These are phyloP conservation scores for Leptopilina boulardi DNA, from an alignment of 1,140 invertebrate genomes.

Conservation along the genomic window DNA sequence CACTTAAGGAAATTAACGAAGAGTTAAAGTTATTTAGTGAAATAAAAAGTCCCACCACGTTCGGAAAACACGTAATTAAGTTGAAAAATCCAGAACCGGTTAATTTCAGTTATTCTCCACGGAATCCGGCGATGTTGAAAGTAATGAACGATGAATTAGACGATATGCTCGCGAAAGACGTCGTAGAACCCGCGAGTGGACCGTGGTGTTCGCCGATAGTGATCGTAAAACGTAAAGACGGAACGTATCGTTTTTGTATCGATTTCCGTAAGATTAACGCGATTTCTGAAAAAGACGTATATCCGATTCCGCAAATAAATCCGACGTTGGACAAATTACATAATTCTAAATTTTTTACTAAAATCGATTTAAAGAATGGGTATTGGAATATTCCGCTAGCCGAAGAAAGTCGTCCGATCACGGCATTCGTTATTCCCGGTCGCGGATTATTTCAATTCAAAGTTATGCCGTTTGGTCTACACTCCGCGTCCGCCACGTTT, in stretches of 20 bases:
- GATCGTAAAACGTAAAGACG: conserved; percentile 75
- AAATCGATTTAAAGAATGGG: conserved; percentile 60
- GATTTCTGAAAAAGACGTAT: not conserved
- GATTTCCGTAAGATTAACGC: conserved; percentile 47
- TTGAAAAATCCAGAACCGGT: conserved; percentile 33
- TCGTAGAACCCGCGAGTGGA: conserved; percentile 67
- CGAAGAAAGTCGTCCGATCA: no score
- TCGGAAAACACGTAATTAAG: not conserved
- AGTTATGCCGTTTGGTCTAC: no score
- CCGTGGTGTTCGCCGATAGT: conserved; percentile 75
- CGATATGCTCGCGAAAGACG: conserved; percentile 45
- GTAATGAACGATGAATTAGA: conserved; percentile 40
- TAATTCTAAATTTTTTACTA: conserved; percentile 47
- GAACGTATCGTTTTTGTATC: conserved; percentile 46
- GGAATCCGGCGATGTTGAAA: conserved; percentile 46
- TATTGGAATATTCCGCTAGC: no score
- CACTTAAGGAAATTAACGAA: no score
- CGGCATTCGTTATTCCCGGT: no score
- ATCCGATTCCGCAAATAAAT: conserved; percentile 40
- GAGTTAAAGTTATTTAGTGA: no score
- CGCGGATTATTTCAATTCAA: no score
- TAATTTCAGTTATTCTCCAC: conserved; percentile 36
- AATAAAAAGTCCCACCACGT: not conserved
- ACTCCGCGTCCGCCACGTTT: conserved; percentile 57
- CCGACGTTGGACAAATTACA: conserved; percentile 48